Conservation (phyloP, 2,797 vertebrate species). For the Betta splendens region DNA sequence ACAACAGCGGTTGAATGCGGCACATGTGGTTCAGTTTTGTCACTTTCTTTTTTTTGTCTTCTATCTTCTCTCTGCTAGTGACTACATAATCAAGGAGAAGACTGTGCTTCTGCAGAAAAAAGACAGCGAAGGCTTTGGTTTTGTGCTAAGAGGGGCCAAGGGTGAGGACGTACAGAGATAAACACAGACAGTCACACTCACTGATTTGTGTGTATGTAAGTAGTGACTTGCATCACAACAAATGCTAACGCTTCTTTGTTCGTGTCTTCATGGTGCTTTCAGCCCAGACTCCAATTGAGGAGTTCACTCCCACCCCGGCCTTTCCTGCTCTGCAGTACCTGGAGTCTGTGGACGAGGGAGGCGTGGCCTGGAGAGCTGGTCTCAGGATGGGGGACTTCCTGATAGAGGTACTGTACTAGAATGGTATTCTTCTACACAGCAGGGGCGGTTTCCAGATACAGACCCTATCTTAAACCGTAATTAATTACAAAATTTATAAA, state of each 20-base stretch:
- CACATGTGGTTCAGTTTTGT: conserved; percentile 6
- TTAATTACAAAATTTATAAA: too few relatives aligned
- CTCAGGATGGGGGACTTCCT: conserved; percentile 95
- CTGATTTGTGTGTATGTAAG: neutral
- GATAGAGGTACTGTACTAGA: conserved; percentile 85
- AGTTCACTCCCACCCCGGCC: conserved; percentile 94
- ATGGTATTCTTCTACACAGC: conserved; percentile 13
- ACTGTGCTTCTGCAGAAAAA: conserved; percentile 94
- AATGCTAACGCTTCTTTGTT: conserved; percentile 1
- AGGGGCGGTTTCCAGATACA: too few relatives aligned
- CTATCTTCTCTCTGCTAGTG: conserved; percentile 72
- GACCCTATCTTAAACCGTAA: too few relatives aligned
- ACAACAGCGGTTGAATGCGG: neutral
- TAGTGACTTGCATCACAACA: neutral
- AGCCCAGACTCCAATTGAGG: conserved; percentile 96
- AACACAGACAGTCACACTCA: neutral
- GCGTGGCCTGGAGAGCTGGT: conserved; percentile 92
- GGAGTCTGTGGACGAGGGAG: conserved; percentile 94
- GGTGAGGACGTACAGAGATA: conserved; percentile 77
- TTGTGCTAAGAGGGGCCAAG: conserved; percentile 94
- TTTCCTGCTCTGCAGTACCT: conserved; percentile 94
- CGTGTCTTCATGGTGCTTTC: conserved; percentile 46
- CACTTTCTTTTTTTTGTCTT: conserved; percentile 19
- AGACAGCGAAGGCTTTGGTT: conserved; percentile 96
- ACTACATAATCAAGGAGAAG: conserved; percentile 98